Evolutionary conservation across 2,888 invertebrate species (phyloP).

Genomic region (Orgyia antiqua): DNA sequence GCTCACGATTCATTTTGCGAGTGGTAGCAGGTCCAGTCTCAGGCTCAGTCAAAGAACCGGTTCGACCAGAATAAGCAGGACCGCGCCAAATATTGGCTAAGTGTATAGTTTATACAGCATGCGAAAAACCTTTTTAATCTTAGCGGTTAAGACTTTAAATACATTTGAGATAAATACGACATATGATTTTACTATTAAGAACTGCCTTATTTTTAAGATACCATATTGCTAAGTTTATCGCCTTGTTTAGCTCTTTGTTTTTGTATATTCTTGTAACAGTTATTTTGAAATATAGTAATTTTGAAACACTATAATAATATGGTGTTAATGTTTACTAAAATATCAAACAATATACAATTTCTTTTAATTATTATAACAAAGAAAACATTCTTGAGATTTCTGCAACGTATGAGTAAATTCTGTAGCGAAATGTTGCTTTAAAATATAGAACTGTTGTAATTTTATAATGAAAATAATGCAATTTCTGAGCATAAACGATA

Average conservation of each 20-base stretch:
- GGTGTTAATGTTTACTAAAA: no score
- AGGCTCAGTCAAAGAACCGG: constrained; percentile 65
- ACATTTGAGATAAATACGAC: constrained; percentile 16
- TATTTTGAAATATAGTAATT: no score
- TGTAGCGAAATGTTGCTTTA: no score
- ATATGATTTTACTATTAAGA: constrained; percentile 34
- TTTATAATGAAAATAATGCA: no score
- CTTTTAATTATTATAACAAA: no score
- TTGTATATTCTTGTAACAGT: no score
- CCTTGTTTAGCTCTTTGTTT: neutral
- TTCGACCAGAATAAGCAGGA: constrained; percentile 67
- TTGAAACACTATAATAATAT: no score
- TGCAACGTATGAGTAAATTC: no score
- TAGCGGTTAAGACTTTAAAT: constrained; percentile 37
- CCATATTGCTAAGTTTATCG: neutral
- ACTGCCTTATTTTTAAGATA: constrained; percentile 52
- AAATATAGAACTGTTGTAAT: no score
- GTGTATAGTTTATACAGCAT: constrained; percentile 26
- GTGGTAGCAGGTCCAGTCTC: constrained; percentile 68
- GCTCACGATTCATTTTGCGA: constrained; percentile 59
- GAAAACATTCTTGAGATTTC: no score
- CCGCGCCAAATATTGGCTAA: constrained; percentile 58
- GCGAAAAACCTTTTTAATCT: constrained; percentile 41
- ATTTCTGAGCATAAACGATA: no score
- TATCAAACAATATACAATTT: no score